Evolutionary conservation across 2,113 vertebrate species (phyloP).

Genomic region (Bolborhynchus lineola): DNA sequence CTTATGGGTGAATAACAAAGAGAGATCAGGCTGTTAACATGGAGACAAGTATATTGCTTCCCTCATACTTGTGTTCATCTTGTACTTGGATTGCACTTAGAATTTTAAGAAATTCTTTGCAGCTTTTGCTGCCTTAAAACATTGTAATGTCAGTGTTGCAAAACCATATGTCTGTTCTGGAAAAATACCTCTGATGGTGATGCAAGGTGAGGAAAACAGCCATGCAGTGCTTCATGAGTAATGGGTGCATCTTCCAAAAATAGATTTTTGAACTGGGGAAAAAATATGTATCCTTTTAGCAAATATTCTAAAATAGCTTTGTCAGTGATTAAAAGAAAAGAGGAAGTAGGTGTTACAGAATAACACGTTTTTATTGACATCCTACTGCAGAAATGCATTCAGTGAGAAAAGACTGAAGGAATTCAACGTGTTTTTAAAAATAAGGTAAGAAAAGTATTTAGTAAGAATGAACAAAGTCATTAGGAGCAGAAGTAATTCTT

Average conservation of each 20-base stretch:
- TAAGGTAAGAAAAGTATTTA: constrained; percentile 9
- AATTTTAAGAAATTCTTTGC: not conserved
- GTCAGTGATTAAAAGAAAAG: not conserved
- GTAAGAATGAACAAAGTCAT: not conserved
- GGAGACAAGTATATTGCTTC: not conserved
- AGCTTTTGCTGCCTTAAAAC: not conserved
- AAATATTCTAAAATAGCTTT: constrained; percentile 21
- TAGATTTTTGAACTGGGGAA: not conserved
- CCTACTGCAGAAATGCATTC: not conserved
- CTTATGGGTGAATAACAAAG: not conserved
- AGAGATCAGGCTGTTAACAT: not conserved
- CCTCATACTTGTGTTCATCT: not conserved
- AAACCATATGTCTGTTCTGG: not conserved
- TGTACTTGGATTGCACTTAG: not conserved
- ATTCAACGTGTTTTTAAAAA: not conserved
- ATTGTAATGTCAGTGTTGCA: not conserved
- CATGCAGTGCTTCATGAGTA: not conserved
- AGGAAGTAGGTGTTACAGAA: not conserved
- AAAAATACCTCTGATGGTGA: not conserved
- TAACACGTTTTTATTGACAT: not conserved
- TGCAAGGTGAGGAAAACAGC: not conserved
- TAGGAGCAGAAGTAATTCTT: not conserved
- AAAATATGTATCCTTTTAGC: not conserved
- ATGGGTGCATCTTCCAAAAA: not conserved
- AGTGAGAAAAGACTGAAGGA: not conserved